phyloP scores from a whole-genome alignment of 2,888 invertebrate species.

The Synergus itoensis region DNA sequence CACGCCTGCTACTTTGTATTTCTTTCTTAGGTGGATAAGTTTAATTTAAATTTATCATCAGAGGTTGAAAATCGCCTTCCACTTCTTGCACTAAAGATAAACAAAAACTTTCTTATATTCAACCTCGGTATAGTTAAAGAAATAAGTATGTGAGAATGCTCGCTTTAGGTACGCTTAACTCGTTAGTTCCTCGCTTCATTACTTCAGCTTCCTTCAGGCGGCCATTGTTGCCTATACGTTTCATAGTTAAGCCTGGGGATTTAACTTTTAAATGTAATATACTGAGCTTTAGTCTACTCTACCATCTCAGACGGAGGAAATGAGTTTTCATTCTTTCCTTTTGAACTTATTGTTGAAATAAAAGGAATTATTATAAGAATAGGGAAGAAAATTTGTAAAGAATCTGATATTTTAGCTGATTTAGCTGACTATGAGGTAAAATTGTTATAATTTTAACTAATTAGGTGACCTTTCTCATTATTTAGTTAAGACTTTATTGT shows the following conservation, averaged over 20 bases:
- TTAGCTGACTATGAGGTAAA: not conserved
- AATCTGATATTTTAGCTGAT: not conserved
- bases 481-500: too few relatives aligned
- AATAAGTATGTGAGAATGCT: constrained; percentile 32
- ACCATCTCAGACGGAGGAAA: not conserved
- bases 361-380: constrained; percentile 13
- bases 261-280: constrained; percentile 16
- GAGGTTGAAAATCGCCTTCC: not conserved
- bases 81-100: not conserved
- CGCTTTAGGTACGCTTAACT: constrained; percentile 35
- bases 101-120: constrained; percentile 6
- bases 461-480: not conserved
- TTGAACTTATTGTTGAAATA: not conserved
- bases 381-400: constrained; percentile 9
- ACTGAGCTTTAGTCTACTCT: constrained; percentile 12
- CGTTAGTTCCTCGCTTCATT: constrained; percentile 35
- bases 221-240: constrained; percentile 38
- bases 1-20: not conserved
- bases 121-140: not conserved
- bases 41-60: not conserved
- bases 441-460: not conserved
- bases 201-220: constrained; percentile 29
- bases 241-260: constrained; percentile 4
- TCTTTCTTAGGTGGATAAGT: not conserved
- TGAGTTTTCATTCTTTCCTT: constrained; percentile 19